These are phyloP conservation scores for Antechinus stuartii DNA, from an alignment of 2,113 vertebrate species.

Conservation along the genomic window DNA sequence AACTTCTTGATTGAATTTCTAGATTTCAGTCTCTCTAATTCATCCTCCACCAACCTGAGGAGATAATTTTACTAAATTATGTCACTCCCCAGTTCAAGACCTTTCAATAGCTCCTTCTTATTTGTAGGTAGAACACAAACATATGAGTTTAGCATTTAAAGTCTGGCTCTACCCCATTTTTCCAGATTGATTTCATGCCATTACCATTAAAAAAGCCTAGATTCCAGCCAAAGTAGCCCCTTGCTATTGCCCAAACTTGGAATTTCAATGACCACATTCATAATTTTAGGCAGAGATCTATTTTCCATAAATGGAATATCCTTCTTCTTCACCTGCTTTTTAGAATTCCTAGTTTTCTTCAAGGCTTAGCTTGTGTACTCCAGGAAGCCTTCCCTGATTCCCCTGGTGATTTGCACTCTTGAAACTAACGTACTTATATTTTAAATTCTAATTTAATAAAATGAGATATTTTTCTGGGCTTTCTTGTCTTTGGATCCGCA, in stretches of 20 bases:
- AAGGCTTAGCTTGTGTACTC: not conserved
- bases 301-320: not conserved
- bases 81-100: not conserved
- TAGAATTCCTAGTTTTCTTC: not conserved
- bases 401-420: not conserved
- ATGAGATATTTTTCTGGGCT: not conserved
- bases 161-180: not conserved
- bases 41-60: not conserved
- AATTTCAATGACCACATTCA: not conserved
- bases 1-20: not conserved
- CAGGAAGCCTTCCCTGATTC: not conserved
- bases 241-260: not conserved
- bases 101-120: not conserved
- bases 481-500: not conserved
- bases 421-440: not conserved
- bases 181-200: not conserved
- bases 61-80: not conserved
- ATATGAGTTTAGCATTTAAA: not conserved
- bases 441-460: not conserved
- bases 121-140: not conserved
- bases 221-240: not conserved
- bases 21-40: not conserved
- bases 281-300: not conserved
- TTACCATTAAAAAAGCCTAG: not conserved
- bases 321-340: not conserved